Evolutionary conservation across 2,888 invertebrate species (phyloP).

Genomic region (Patella depressa): DNA sequence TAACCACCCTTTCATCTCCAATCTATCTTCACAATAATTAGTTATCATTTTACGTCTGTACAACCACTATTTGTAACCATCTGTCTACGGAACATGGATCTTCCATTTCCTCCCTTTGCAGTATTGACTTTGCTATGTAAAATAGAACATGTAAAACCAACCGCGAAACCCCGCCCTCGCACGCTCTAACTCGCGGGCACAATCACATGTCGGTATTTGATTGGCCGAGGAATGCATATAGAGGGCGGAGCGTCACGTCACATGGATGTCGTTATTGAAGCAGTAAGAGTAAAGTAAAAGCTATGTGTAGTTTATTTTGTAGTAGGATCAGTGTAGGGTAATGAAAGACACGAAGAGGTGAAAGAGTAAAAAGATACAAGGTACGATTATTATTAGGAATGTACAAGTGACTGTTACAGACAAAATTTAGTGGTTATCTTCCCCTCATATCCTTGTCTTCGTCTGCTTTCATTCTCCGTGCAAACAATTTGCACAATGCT

Average conservation of each 20-base stretch:
- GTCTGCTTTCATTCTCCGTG: too few species aligned
- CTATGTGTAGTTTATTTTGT: not conserved
- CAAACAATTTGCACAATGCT: not conserved
- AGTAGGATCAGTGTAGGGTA: not conserved
- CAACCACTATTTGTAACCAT: too few species aligned
- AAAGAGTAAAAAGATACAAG: not conserved
- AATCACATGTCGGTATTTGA: not conserved
- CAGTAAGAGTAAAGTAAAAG: constrained; percentile 3
- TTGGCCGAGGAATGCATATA: not conserved
- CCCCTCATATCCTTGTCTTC: too few species aligned
- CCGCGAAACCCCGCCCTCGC: not conserved
- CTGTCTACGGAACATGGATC: too few species aligned
- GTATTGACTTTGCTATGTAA: too few species aligned
- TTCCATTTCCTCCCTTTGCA: too few species aligned
- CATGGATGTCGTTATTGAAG: not conserved
- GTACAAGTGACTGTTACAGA: not conserved
- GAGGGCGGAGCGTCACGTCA: not conserved
- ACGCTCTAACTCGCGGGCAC: not conserved
- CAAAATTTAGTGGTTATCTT: not conserved
- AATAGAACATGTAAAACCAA: not conserved
- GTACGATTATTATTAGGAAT: not conserved
- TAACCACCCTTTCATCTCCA: too few species aligned
- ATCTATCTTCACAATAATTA: too few species aligned
- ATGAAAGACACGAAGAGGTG: constrained; percentile 3
- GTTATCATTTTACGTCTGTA: too few species aligned